These are phyloP conservation scores for Dendronephthya gigantea DNA, from an alignment of 64 coral and sea anemone species.

Conservation along the genomic window DNA sequence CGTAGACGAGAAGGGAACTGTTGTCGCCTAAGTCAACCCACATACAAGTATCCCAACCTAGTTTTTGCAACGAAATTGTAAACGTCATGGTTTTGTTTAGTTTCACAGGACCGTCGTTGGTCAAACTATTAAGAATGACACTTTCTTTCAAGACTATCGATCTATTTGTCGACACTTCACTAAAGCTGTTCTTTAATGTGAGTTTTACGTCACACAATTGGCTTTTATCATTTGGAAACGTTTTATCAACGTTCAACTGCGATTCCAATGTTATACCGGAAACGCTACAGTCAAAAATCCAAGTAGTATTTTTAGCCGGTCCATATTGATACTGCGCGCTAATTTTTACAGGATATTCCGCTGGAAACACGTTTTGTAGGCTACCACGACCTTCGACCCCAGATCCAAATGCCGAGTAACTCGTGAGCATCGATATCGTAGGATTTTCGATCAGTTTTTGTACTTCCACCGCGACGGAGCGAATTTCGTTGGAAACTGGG, in stretches of 20 bases:
- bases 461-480: no score
- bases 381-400: not conserved
- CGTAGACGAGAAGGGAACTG: slow-evolving; percentile 17
- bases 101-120: slow-evolving; percentile 49
- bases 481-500: no score
- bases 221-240: slow-evolving; percentile 39
- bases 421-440: no score
- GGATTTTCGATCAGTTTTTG: no score
- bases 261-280: not conserved
- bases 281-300: no score
- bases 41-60: slow-evolving; percentile 44
- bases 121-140: slow-evolving; percentile 8
- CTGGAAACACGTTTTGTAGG: slow-evolving; percentile 32
- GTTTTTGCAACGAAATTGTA: slow-evolving; percentile 25
- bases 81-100: slow-evolving; percentile 17
- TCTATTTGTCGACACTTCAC: not conserved
- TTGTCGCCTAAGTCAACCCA: slow-evolving; percentile 40
- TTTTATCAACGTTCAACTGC: slow-evolving; percentile 32
- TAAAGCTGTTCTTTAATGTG: slow-evolving; percentile 30
- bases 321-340: not conserved
- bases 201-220: slow-evolving; percentile 1
- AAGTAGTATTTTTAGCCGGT: no score
- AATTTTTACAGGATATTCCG: slow-evolving; percentile 54
- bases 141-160: slow-evolving; percentile 25
- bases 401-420: no score